Evolutionary conservation across 53 echinoderm and acorn worm species (phyloP).

Genomic region (Astropecten irregularis): DNA sequence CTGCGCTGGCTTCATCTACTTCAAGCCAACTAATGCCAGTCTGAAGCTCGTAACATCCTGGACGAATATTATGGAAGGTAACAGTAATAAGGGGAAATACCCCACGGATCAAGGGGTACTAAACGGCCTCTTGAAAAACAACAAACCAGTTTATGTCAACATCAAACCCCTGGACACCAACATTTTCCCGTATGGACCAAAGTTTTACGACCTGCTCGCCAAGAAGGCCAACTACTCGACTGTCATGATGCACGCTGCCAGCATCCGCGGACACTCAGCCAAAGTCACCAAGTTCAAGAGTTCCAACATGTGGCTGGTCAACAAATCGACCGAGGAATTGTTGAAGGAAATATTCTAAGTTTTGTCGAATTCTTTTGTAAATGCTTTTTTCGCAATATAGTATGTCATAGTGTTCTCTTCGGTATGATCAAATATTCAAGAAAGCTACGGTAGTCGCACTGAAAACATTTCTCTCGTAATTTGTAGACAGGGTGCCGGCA

Average conservation of each 20-base stretch:
- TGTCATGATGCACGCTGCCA: slow-evolving; percentile 23
- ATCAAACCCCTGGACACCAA: slow-evolving; percentile 20
- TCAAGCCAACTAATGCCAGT: slow-evolving; percentile 9
- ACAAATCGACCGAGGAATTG: background rate
- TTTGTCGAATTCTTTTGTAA: too few relatives aligned
- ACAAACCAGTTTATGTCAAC: slow-evolving; percentile 1
- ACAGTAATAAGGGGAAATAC: background rate
- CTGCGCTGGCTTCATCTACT: slow-evolving; percentile 54
- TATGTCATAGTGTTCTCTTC: too few relatives aligned
- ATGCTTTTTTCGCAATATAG: too few relatives aligned
- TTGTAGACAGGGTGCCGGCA: too few relatives aligned
- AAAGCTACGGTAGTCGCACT: too few relatives aligned
- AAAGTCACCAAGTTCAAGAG: slow-evolving; percentile 1
- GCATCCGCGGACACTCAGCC: slow-evolving; percentile 1
- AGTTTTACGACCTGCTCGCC: background rate
- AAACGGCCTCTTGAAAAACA: background rate
- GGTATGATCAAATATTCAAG: too few relatives aligned
- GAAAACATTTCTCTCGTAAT: too few relatives aligned
- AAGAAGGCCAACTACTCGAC: slow-evolving; percentile 30
- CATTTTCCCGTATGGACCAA: slow-evolving; percentile 33
- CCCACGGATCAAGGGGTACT: slow-evolving; percentile 13
- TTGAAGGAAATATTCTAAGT: too few relatives aligned
- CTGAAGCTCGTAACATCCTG: slow-evolving; percentile 9
- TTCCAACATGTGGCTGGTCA: slow-evolving; percentile 24
- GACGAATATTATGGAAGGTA: background rate